phyloP scores from a whole-genome alignment of 2,113 vertebrate species.

The Oostethus manadensis region DNA sequence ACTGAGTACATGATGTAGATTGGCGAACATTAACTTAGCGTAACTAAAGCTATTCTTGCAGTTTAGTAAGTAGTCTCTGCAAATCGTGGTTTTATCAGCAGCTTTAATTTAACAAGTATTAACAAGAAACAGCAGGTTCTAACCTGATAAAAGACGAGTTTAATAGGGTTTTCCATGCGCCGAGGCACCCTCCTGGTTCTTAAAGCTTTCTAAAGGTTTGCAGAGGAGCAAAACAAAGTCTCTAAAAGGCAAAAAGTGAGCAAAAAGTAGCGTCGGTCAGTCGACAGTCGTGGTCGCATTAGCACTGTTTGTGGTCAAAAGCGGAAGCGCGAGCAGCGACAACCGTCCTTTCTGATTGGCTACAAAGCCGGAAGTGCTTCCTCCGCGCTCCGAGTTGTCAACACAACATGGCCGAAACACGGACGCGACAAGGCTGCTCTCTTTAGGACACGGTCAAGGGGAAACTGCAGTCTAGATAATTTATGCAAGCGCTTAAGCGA shows the following conservation, averaged over 20 bases:
- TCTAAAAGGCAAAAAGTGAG: neutral
- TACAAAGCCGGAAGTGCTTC: conserved; percentile 45
- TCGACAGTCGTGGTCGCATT: conserved; percentile 2
- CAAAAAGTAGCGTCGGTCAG: neutral
- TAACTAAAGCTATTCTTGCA: neutral
- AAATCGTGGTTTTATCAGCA: neutral
- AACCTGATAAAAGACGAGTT: conserved; percentile 30
- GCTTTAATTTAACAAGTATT: neutral
- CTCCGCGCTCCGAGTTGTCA: conserved; percentile 28
- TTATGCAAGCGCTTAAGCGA: neutral
- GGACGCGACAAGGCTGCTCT: conserved; percentile 6
- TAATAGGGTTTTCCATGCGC: conserved; percentile 11
- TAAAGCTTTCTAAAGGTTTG: neutral
- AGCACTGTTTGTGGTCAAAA: conserved; percentile 30
- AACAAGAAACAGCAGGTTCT: conserved; percentile 1
- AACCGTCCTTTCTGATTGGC: conserved; percentile 50
- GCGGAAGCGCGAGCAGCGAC: neutral
- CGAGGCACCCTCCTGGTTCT: conserved; percentile 1
- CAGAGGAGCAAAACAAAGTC: neutral
- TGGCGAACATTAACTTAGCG: neutral
- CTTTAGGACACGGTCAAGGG: conserved; percentile 52
- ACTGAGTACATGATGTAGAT: neutral
- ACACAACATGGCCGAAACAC: conserved; percentile 62
- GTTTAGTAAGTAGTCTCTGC: neutral
- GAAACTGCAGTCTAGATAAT: conserved; percentile 3